These are phyloP conservation scores for Propithecus deckenii DNA, from an alignment of 2,797 vertebrate genomes.

Conservation along the genomic window DNA sequence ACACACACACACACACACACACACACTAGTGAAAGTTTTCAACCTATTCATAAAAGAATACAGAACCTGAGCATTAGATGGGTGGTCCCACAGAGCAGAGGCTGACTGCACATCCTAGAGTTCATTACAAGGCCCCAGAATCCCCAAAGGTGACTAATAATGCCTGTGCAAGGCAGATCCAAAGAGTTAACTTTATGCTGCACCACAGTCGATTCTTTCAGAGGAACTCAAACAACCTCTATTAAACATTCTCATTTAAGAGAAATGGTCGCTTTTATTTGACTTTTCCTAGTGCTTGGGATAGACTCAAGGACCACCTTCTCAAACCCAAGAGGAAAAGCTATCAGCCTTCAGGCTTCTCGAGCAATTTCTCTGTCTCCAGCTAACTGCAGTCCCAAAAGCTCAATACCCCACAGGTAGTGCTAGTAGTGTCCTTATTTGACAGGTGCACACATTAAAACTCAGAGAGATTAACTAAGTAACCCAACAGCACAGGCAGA, in stretches of 20 bases:
- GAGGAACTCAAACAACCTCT: not conserved
- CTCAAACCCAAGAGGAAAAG: not conserved
- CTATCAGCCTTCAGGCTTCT: not conserved
- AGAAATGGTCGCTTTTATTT: not conserved
- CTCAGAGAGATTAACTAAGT: not conserved
- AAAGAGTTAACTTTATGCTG: not conserved
- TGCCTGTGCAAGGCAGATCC: not conserved
- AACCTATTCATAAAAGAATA: not conserved
- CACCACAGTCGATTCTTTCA: not conserved
- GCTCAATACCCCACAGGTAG: not conserved
- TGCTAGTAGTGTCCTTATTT: not conserved
- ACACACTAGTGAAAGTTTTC: not conserved
- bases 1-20: not conserved
- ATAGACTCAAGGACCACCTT: not conserved
- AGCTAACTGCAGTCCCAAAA: not conserved
- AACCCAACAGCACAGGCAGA: not conserved
- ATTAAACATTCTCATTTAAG: not conserved
- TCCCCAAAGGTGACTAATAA: not conserved
- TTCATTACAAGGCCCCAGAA: not conserved
- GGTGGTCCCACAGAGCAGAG: not conserved
- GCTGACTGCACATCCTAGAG: too few relatives aligned
- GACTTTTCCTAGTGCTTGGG: not conserved
- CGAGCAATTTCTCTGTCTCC: not conserved
- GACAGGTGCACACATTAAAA: not conserved
- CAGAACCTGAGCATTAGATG: not conserved